phyloP scores from a whole-genome alignment of 1,140 invertebrate genomes.

The Drosophila lini region DNA sequence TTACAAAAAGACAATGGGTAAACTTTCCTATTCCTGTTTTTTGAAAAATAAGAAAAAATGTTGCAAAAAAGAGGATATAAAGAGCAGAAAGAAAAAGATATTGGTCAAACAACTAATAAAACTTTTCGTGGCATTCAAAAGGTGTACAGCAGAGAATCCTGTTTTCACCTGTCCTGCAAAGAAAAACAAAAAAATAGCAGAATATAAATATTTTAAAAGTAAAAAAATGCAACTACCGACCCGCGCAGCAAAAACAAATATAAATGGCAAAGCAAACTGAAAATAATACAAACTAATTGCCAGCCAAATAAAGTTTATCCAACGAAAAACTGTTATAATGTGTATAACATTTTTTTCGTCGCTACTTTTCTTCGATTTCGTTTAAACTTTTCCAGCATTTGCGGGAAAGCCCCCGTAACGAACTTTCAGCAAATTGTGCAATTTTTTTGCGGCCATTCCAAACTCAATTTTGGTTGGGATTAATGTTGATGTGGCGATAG shows the following conservation, averaged over 20 bases:
- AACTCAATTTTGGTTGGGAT: conserved; percentile 78
- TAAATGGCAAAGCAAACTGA: conserved; percentile 35
- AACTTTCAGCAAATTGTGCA: conserved; percentile 52
- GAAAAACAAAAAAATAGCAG: background rate
- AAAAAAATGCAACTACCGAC: conserved; percentile 56
- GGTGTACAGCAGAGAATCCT: conserved; percentile 33
- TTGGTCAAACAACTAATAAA: conserved; percentile 77
- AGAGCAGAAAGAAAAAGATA: conserved; percentile 24
- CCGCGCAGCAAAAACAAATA: conserved; percentile 21
- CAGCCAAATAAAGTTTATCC: conserved; percentile 67
- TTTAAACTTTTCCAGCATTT: conserved; percentile 34
- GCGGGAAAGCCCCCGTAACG: conserved; percentile 7
- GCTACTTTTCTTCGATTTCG: conserved; percentile 38
- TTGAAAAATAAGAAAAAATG: conserved; percentile 4
- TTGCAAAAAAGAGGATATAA: background rate
- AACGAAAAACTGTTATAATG: conserved; percentile 51
- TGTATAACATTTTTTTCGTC: conserved; percentile 46
- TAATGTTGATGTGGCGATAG: conserved; percentile 72
- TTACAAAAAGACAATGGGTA: conserved; percentile 31
- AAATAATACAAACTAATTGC: conserved; percentile 76
- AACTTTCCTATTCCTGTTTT: conserved; percentile 52
- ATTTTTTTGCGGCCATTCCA: conserved; percentile 30
- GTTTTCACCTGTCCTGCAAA: conserved; percentile 33
- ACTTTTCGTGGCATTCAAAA: conserved; percentile 63
- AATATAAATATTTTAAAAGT: conserved; percentile 74